These are phyloP conservation scores for Vidua macroura DNA, from an alignment of 2,113 vertebrate genomes.

Conservation along the genomic window DNA sequence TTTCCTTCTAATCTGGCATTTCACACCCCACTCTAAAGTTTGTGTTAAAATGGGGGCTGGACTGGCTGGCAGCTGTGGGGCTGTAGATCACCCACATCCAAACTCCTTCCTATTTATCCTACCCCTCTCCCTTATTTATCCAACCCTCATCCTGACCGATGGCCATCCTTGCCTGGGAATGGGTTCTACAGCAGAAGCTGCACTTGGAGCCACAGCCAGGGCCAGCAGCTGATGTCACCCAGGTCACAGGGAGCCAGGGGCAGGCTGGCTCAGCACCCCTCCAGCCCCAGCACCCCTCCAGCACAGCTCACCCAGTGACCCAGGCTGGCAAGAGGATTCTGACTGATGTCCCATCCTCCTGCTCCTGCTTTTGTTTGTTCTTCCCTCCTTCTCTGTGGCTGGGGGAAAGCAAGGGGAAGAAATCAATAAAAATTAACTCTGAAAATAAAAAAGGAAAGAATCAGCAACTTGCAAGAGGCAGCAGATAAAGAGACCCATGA, in stretches of 20 bases:
- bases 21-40: neutral
- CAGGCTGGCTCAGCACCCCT: neutral
- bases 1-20: neutral
- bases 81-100: neutral
- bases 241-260: neutral
- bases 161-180: neutral
- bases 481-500: neutral
- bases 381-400: neutral
- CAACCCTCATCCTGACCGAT: neutral
- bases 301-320: neutral
- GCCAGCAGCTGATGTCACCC: neutral
- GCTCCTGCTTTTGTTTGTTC: neutral
- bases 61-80: neutral
- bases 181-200: neutral
- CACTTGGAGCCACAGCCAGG: neutral
- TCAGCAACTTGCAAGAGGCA: neutral
- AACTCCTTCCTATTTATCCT: neutral
- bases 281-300: neutral
- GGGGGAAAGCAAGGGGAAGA: neutral
- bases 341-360: neutral
- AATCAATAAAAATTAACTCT: slow-evolving; percentile 45
- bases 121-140: neutral
- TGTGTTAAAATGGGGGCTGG: fast-evolving
- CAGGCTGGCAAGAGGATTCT: neutral
- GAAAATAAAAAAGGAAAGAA: slow-evolving; percentile 2